Percentiles rank a stretch among this genome's conserved stretches.
These are phyloP conservation scores for Orthosia cruda DNA, from an alignment of 2,888 invertebrate genomes.

Conservation along the genomic window DNA sequence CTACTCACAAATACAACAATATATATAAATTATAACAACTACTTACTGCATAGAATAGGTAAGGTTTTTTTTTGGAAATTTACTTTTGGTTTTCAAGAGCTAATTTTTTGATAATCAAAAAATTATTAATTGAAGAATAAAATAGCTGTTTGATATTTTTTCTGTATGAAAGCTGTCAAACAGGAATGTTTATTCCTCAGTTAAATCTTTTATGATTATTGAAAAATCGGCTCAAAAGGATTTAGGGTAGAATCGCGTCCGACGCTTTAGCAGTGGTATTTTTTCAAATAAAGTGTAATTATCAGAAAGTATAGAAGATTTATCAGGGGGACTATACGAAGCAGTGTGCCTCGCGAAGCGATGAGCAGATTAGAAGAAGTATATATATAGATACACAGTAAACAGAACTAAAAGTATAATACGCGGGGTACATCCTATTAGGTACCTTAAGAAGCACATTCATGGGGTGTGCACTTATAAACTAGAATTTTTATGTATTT, in stretches of 20 bases:
- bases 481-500: slow-evolving; percentile 78
- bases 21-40: slow-evolving; percentile 12
- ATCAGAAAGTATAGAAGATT: slow-evolving; percentile 80
- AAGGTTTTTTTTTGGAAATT: neutral
- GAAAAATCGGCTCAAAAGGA: no score
- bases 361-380: slow-evolving; percentile 82
- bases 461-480: slow-evolving; percentile 91
- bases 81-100: neutral
- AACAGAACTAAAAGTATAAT: slow-evolving; percentile 80
- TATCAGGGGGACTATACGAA: slow-evolving; percentile 83
- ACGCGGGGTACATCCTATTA: slow-evolving; percentile 86
- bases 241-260: slow-evolving; percentile 77
- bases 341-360: slow-evolving; percentile 90
- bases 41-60: neutral
- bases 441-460: slow-evolving; percentile 90
- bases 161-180: no score
- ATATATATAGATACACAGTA: slow-evolving; percentile 81
- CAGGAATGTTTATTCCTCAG: no score
- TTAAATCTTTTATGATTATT: no score
- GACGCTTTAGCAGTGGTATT: slow-evolving; percentile 80
- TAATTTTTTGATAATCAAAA: no score
- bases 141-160: no score
- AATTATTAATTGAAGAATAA: no score
- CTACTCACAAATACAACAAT: slow-evolving; percentile 35
- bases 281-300: slow-evolving; percentile 79